Conservation (phyloP, 2,797 vertebrate genomes). For the Microchirus variegatus region DNA sequence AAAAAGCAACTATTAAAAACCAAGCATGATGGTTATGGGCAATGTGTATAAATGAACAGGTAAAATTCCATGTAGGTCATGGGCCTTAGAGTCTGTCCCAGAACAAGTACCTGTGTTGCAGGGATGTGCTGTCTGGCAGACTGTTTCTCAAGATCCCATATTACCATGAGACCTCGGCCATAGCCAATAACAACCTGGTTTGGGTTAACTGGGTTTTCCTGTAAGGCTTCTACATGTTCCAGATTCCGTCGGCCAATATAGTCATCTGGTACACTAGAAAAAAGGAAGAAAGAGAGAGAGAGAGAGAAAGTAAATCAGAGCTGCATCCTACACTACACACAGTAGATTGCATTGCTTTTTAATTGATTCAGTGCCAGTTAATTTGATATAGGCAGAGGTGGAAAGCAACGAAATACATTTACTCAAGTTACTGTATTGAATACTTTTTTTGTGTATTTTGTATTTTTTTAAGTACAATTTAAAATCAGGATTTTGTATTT, state of each 20-base stretch:
- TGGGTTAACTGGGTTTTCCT: slow-evolving; percentile 88
- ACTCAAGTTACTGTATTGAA: too few species aligned
- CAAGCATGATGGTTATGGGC: neutral
- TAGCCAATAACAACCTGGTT: slow-evolving; percentile 91
- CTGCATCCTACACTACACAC: neutral
- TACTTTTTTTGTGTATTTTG: too few species aligned
- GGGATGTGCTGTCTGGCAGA: slow-evolving; percentile 84
- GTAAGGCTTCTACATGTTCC: slow-evolving; percentile 92
- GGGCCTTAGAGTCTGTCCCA: neutral
- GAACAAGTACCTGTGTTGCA: slow-evolving; percentile 86
- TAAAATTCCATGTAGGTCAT: too few species aligned
- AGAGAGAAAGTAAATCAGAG: neutral
- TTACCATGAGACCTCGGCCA: slow-evolving; percentile 90
- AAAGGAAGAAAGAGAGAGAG: neutral
- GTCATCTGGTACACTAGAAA: slow-evolving; percentile 87
- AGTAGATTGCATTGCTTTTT: too few species aligned
- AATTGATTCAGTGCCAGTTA: too few species aligned
- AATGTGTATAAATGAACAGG: neutral
- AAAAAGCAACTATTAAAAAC: neutral
- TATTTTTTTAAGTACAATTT: too few species aligned
- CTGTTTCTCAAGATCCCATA: slow-evolving; percentile 89
- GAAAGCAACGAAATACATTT: too few species aligned
- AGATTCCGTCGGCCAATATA: slow-evolving; percentile 88
- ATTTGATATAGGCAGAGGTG: too few species aligned
- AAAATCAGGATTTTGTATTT: too few species aligned